Percentiles rank a stretch among this genome's conserved stretches.
These are phyloP conservation scores for Furcula furcula DNA, from an alignment of 2,888 invertebrate genomes.

Conservation along the genomic window DNA sequence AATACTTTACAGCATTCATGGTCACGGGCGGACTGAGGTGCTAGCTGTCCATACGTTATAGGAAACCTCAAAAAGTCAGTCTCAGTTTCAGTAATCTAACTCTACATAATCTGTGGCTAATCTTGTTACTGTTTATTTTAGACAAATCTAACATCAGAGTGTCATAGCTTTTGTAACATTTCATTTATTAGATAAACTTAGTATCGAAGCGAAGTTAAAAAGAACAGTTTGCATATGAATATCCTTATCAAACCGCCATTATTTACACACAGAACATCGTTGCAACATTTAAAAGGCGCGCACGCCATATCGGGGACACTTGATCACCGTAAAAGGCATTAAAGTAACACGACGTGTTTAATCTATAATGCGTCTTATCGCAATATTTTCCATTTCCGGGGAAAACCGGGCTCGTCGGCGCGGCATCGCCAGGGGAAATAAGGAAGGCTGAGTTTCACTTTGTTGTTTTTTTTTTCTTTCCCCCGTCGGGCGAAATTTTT, in stretches of 20 bases:
- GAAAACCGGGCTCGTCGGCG: conserved; percentile 65
- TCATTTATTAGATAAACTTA: conserved; percentile 12
- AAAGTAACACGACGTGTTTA: conserved; percentile 70
- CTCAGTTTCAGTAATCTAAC: no score
- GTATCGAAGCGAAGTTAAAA: conserved; percentile 25
- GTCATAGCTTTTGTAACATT: conserved; percentile 8
- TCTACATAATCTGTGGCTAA: no score
- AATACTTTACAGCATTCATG: no score
- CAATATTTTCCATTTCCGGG: conserved; percentile 81
- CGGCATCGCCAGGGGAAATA: conserved; percentile 79
- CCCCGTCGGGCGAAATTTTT: conserved; percentile 59
- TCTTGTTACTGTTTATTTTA: no score
- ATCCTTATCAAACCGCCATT: conserved; percentile 56
- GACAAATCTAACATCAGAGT: not conserved
- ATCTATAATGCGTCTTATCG: conserved; percentile 82
- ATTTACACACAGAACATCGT: conserved; percentile 51
- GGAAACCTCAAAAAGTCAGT: no score
- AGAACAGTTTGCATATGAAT: conserved; percentile 51
- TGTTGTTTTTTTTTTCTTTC: conserved; percentile 63
- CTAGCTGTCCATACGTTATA: no score
- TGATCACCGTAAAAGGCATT: conserved; percentile 65
- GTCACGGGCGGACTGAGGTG: no score
- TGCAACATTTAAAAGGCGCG: conserved; percentile 55
- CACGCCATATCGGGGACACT: conserved; percentile 53
- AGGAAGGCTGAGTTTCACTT: conserved; percentile 79